A percentile compares a stretch with the other conserved stretches of the same genome.
These are phyloP conservation scores for Hemiscyllium ocellatum DNA, from an alignment of 2,113 vertebrate genomes.

Conservation along the genomic window DNA sequence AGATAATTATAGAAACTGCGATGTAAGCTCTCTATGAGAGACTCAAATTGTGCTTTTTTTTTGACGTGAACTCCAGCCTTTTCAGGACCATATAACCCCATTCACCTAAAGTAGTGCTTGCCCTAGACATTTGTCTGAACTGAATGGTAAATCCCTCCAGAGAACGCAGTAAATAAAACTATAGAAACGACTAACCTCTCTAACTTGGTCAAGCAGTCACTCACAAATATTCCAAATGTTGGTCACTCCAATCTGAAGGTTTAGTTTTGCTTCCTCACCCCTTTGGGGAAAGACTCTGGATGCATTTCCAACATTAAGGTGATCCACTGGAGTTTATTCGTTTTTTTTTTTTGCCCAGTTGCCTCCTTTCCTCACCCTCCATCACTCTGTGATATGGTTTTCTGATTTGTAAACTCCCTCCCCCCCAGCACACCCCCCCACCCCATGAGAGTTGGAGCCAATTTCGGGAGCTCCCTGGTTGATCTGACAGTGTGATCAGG, in stretches of 20 bases:
- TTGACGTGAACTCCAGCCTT: constrained; percentile 33
- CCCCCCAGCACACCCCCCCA: too few relatives aligned
- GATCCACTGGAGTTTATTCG: neutral
- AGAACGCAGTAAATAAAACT: neutral
- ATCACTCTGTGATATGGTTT: neutral
- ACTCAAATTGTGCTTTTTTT: constrained; percentile 49
- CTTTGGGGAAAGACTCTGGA: neutral
- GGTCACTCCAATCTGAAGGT: neutral
- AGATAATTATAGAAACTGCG: constrained; percentile 94
- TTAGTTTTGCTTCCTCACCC: neutral
- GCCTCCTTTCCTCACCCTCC: too few relatives aligned
- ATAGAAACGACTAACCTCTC: neutral
- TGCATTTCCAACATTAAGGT: neutral
- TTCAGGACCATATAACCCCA: constrained; percentile 21
- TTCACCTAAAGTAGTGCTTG: neutral
- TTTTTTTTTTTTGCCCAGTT: neutral
- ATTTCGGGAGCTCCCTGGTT: neutral
- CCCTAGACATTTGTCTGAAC: neutral
- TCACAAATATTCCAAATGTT: neutral
- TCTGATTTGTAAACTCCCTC: neutral
- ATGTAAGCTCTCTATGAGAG: constrained; percentile 87
- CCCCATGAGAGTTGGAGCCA: neutral
- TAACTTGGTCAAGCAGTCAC: neutral
- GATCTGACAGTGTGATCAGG: neutral
- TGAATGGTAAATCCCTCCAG: neutral